Conservation (phyloP, 1,140 invertebrate species). For the Hesperophylax magnus region DNA sequence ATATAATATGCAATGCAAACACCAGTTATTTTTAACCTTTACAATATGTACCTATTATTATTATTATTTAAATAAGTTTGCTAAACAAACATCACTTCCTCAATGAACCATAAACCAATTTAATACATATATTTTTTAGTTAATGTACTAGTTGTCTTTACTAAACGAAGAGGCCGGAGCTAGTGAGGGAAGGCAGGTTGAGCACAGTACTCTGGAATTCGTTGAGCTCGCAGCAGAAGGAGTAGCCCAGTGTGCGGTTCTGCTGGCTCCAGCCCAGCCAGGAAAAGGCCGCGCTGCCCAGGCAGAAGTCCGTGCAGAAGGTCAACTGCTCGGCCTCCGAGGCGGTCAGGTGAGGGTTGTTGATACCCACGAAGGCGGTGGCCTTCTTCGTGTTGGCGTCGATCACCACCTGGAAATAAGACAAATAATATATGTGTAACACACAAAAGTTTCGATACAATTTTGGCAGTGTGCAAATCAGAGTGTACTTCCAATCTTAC, state of each 20-base stretch:
- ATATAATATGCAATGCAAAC: too few relatives aligned
- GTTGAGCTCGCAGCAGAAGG: constrained; percentile 67
- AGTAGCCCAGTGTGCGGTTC: constrained; percentile 63
- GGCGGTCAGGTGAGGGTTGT: constrained; percentile 73
- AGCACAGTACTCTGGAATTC: constrained; percentile 62
- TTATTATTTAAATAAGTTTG: too few relatives aligned
- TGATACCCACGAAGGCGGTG: constrained; percentile 74
- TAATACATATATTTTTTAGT: too few relatives aligned
- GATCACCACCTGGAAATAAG: constrained; percentile 69
- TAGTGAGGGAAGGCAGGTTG: constrained; percentile 61
- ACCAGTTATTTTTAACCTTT: too few relatives aligned
- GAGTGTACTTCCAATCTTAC: neutral
- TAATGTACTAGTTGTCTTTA: too few relatives aligned
- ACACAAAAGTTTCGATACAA: neutral
- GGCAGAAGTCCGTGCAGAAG: constrained; percentile 66
- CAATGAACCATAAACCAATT: too few relatives aligned
- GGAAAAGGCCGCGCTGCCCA: constrained; percentile 64
- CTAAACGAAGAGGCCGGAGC: constrained; percentile 59
- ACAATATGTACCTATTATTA: too few relatives aligned
- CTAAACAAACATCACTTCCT: too few relatives aligned
- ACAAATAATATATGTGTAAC: neutral
- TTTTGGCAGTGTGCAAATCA: neutral
- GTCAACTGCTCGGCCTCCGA: constrained; percentile 62
- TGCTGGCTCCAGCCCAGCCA: constrained; percentile 59
- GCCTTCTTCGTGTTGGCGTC: constrained; percentile 67